phyloP scores from a whole-genome alignment of 2,797 vertebrate genomes.

The Myotis findleyi region DNA sequence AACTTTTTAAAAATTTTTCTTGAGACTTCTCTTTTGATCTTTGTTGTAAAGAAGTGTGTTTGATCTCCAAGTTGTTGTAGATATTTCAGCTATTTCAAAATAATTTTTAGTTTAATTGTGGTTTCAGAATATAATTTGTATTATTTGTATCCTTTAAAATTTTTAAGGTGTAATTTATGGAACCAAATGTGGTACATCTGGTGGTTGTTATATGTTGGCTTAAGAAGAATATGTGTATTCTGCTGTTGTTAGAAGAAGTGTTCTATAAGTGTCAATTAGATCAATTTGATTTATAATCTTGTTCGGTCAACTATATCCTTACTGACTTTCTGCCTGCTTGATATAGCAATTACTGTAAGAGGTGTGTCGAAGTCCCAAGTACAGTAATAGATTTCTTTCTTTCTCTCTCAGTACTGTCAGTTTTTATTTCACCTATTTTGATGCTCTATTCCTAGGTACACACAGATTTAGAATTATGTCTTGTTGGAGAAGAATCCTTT shows the following conservation, averaged over 20 bases:
- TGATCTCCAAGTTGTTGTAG: background rate
- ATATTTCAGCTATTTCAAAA: background rate
- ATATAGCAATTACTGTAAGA: background rate
- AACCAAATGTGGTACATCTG: background rate
- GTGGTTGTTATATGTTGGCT: background rate
- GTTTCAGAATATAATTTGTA: background rate
- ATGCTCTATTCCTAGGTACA: background rate
- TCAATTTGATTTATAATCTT: background rate
- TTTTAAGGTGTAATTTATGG: background rate
- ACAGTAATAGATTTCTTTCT: background rate
- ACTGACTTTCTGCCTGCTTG: background rate
- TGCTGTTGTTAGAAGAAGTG: background rate
- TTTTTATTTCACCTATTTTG: background rate
- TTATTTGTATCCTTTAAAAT: background rate
- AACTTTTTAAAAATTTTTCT: background rate
- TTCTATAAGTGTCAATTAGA: conserved; percentile 41
- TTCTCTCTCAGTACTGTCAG: background rate
- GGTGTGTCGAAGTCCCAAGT: background rate
- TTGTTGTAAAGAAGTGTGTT: background rate
- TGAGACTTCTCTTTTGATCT: background rate
- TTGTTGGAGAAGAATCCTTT: background rate
- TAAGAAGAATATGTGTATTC: background rate
- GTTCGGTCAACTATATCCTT: background rate
- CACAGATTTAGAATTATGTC: background rate
- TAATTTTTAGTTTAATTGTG: background rate